Evolutionary conservation across 30 jellyfish, hydroid and myxozoan genomes (phyloP).

Genomic region (Rhopilema esculentum): DNA sequence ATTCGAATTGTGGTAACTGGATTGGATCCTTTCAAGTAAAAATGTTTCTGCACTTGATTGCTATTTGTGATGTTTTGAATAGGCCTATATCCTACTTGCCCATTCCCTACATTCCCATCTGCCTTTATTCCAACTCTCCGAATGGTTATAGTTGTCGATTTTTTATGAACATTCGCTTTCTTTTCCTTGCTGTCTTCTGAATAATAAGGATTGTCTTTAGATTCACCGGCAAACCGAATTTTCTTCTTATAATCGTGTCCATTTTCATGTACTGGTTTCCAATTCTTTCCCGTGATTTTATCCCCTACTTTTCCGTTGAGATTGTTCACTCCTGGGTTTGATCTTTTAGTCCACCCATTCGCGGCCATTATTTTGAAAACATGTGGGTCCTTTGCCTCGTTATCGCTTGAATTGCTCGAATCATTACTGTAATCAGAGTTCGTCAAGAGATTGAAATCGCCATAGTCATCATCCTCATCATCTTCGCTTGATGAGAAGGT

Average conservation of each 20-base stretch:
- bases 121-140: not conserved
- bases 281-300: not conserved
- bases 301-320: not conserved
- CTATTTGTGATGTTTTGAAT: not conserved
- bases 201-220: too few species aligned
- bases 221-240: not conserved
- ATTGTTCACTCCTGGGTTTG: not conserved
- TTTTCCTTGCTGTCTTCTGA: not conserved
- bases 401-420: conserved; percentile 8
- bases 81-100: not conserved
- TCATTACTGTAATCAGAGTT: not conserved
- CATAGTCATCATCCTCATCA: not conserved
- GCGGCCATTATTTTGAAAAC: not conserved
- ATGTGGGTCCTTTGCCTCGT: not conserved
- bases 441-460: not conserved
- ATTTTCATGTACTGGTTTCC: not conserved
- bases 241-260: not conserved
- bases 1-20: not conserved
- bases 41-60: not conserved
- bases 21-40: not conserved
- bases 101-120: not conserved
- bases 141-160: not conserved
- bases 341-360: not conserved
- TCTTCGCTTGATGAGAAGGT: conserved; percentile 10
- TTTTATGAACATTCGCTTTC: not conserved